Conservation (phyloP, 2,797 vertebrate genomes). For the Pteropus rufus region DNA sequence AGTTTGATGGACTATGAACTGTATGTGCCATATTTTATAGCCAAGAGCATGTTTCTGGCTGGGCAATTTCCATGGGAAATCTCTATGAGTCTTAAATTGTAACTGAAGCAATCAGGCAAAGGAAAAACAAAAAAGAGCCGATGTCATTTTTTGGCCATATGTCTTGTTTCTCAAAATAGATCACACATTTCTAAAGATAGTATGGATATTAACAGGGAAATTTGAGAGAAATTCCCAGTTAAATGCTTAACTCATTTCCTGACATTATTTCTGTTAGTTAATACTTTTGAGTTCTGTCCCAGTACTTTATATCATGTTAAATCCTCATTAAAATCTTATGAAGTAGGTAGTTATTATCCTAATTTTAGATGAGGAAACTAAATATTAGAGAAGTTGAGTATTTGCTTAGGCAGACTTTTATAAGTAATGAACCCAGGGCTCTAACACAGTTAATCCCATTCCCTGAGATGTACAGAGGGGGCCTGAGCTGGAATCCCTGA, state of each 20-base stretch:
- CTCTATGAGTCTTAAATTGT: not conserved
- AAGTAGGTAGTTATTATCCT: not conserved
- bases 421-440: not conserved
- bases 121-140: not conserved
- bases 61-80: not conserved
- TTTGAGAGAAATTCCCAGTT: not conserved
- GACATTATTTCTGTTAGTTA: not conserved
- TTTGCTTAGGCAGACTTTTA: not conserved
- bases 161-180: not conserved
- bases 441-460: not conserved
- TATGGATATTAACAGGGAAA: not conserved
- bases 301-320: not conserved
- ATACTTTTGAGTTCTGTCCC: not conserved
- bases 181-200: not conserved
- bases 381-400: not conserved
- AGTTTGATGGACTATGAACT: not conserved
- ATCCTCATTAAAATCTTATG: not conserved
- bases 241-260: not conserved
- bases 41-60: not conserved
- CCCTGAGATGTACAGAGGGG: not conserved
- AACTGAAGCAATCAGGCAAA: not conserved
- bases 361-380: not conserved
- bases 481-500: not conserved
- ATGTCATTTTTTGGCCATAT: not conserved
- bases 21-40: not conserved